Evolutionary conservation across 2,888 invertebrate genomes (phyloP), one percentile per base, ranked within the genome.

Genomic region (Amphiduros pacificus): DNA sequence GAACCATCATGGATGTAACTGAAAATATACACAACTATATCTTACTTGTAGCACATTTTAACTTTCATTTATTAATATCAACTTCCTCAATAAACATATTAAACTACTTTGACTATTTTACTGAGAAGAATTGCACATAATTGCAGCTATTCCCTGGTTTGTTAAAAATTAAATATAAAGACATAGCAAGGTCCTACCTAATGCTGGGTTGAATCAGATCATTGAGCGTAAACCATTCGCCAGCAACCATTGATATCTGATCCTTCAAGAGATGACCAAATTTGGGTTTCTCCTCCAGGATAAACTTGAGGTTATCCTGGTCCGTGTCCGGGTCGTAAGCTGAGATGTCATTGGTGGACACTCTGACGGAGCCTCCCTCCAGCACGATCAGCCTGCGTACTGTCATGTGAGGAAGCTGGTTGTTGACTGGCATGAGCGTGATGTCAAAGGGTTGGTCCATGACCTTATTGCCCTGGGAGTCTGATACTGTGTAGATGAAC

Each of bases 1-100:
- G 80, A 77, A 0, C 79, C 81, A 70, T 80, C 79, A 63, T 81
- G 77, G 14, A 78, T 71, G 62, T 82, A 82, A 60, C 82, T 82
- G 65, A n/a, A n/a, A n/a, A n/a, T n/a, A n/a, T n/a, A n/a, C n/a
- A n/a, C n/a, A n/a, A n/a, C n/a, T n/a, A n/a, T n/a, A n/a, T n/a
- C n/a, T n/a, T n/a, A n/a, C n/a, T n/a, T n/a, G n/a, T n/a, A n/a
- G n/a, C n/a, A n/a, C n/a, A n/a, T n/a, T n/a, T n/a, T n/a, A n/a
- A n/a, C n/a, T n/a, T n/a, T n/a, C n/a, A n/a, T n/a, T n/a, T n/a
- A n/a, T n/a, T n/a, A n/a, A n/a, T n/a, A n/a, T n/a, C n/a, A n/a
- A n/a, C n/a, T n/a, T n/a, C n/a, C n/a, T n/a, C n/a, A n/a, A n/a
- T n/a, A n/a, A n/a, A n/a, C n/a, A n/a, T n/a, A n/a, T n/a, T n/a